phyloP scores from a whole-genome alignment of 2,797 vertebrate species.

The Pipistrellus nathusii region DNA sequence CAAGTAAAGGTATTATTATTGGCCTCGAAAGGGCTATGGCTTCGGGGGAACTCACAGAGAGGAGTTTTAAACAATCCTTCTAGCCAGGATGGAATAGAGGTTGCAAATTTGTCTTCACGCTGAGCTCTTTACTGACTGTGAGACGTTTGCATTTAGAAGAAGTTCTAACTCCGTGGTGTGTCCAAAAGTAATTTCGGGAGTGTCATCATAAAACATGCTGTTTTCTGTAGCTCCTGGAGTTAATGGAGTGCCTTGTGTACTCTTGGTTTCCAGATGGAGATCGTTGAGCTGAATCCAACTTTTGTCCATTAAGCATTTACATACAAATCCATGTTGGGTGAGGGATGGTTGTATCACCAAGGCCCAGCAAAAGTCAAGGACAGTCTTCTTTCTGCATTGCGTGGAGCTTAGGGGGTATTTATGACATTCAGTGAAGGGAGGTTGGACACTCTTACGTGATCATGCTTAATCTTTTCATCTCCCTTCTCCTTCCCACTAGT shows the following conservation, averaged over 20 bases:
- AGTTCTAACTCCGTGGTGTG: background rate
- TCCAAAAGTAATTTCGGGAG: background rate
- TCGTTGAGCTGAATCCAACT: background rate
- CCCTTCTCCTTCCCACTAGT: background rate
- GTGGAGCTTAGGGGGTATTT: background rate
- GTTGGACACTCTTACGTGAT: background rate
- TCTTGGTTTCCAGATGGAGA: background rate
- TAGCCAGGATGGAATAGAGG: background rate
- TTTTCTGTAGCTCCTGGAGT: conserved; percentile 34
- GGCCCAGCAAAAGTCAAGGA: background rate
- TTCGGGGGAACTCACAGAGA: conserved; percentile 18
- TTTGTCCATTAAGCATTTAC: background rate
- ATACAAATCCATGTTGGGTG: background rate
- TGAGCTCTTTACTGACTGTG: background rate
- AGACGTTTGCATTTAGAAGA: conserved; percentile 4
- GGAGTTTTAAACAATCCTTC: background rate
- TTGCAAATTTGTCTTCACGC: background rate
- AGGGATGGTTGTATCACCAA: background rate
- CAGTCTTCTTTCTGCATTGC: background rate
- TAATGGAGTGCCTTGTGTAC: background rate
- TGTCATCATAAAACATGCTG: background rate
- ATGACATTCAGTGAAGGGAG: background rate
- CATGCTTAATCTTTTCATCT: background rate
- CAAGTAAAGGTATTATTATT: background rate
- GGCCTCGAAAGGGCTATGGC: conserved; percentile 25